Evolutionary conservation across 2,888 invertebrate genomes (phyloP), one percentile per base, ranked within the genome.

Genomic region (Hypsopygia costalis): DNA sequence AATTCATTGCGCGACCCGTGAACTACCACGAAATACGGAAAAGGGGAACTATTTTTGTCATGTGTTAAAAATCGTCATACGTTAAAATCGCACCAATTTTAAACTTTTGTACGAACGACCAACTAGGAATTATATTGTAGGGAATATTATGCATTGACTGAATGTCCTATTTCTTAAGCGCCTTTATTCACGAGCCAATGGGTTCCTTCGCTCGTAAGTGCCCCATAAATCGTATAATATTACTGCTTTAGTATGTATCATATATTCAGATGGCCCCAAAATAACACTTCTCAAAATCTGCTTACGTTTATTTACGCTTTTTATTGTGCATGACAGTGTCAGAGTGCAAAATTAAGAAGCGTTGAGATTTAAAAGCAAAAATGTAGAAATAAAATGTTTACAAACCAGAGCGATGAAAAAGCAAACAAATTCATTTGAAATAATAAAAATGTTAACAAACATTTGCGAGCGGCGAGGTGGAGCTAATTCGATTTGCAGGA

Each of bases 211-310:
- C 62, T 59, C 68, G 66, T 67, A 66, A 71, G 68, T 56, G 62
- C 53, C 51, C 48, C 56, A 71, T 77, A 75, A 73, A 76, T 77
- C 59, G 58, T 60, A 44, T 65, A 63, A 65, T 65, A 78, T 70
- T 70, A 69, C 67, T 62, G 58, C 66, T 69, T 69, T 55, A 63
- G 51, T 60, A 60, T 62, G 11, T 7, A 11, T 1, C 62, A 52
- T 47, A 58, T 56, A 57, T 60, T 62, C 54, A 61, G 53, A 63
- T 61, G 55, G 55, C 44, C 1, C 6, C 20, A 11, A 34, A 34
- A 34, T 34, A 34, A 27, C 11, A 35, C 22, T 11, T 35, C 38
- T 47, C 27, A 21, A 38, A 44, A 44, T 45, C 38, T 33, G 33
- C 22, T 33, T 20, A 40, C 40, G 40, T 34, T 43, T 36, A 34